Evolutionary conservation across 2,797 vertebrate species (phyloP), one percentile per base, ranked within the genome.

Genomic region (Meriones psammophilus): DNA sequence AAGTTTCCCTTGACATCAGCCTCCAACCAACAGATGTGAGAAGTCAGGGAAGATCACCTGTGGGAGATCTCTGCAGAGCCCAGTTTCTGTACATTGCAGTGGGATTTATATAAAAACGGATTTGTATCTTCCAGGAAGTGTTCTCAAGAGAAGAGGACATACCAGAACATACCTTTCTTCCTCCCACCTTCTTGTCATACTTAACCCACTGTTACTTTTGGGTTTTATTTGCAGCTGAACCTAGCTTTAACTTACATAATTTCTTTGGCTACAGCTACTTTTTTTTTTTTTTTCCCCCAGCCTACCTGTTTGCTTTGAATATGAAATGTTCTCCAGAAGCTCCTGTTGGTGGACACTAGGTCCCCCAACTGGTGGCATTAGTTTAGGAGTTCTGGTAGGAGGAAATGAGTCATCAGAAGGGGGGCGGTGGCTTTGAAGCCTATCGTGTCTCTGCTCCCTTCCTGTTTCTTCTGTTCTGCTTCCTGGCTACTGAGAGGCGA

Each of bases 41-140:
- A 71, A 89, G 26, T 68, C 17, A 92, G 54, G 68, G 18, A 84
- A 30, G 28, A 80, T 46, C 3, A 17, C 8, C 4, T 15, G 30
- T 7, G 6, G 81, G 58, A 46, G 14, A 42, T 46, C 85, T 95
- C 66, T 36, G 50, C 64, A 42, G 54, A 39, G 18, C 77, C 62
- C 68, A 3, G 60, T n/a, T 78, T 83, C 46, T 60, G 22, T 81
- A 73, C 71, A 22, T 78, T 60, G 39, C 39, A 58, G 3, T 54
- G n/a, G 42, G 8, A 80, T 92, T 90, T 90, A 78, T 81, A 54
- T 78, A 92, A 83, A 85, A 71, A n/a, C 26, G 14, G 58, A 88
- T 54, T 60, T 66, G 13, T 56, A 78, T 81, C 30, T 58, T 95
- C 50, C 39, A 77, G 58, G 83, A 87, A 80, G 46, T 50, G 1